These are phyloP conservation scores for Elmis aenea DNA, from an alignment of 2,888 invertebrate genomes.

Conservation along the genomic window DNA sequence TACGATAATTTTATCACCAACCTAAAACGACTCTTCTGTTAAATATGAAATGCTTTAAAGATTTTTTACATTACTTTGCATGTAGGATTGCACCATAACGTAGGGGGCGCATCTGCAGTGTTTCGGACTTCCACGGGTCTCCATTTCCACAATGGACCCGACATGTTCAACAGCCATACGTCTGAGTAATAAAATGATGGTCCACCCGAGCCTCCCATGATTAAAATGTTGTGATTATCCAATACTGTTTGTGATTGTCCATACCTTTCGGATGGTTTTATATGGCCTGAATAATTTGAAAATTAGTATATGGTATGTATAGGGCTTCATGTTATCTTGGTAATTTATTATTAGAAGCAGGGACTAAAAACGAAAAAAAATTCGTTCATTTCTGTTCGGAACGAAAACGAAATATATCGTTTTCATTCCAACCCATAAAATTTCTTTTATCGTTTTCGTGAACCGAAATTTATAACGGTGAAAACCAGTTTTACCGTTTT, in stretches of 20 bases:
- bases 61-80: slow-evolving; percentile 63
- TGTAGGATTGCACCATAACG: slow-evolving; percentile 92
- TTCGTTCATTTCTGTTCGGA: no score
- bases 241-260: slow-evolving; percentile 88
- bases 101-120: slow-evolving; percentile 74
- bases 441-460: no score
- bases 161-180: slow-evolving; percentile 83
- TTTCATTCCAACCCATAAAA: no score
- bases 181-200: slow-evolving; percentile 83
- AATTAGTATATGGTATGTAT: no score
- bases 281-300: slow-evolving; percentile 23
- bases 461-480: no score
- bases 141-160: slow-evolving; percentile 65
- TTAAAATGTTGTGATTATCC: slow-evolving; percentile 71
- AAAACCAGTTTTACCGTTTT: no score
- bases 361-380: no score
- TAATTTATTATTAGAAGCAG: no score
- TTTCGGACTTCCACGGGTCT: slow-evolving; percentile 69
- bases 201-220: slow-evolving; percentile 85
- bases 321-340: no score
- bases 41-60: no score
- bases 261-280: slow-evolving; percentile 56
- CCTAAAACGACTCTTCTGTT: no score
- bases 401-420: no score
- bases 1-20: slow-evolving; percentile 72